These are phyloP conservation scores for Fissipunctia ypsillon DNA, from an alignment of 2,888 invertebrate genomes.

Conservation along the genomic window DNA sequence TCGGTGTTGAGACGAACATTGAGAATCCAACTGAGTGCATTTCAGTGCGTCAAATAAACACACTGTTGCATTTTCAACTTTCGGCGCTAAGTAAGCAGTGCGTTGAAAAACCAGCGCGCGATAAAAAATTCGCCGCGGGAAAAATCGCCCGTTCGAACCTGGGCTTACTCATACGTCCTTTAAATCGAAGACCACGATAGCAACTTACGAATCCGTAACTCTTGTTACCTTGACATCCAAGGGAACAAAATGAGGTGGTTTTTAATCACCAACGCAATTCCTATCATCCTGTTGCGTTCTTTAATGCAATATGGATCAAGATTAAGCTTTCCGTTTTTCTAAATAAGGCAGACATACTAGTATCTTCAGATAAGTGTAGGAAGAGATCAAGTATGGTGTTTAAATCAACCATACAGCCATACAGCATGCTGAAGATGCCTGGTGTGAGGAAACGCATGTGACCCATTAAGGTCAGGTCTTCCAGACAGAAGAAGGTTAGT, in stretches of 20 bases:
- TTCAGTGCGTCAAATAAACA: no score
- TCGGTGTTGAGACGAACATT: no score
- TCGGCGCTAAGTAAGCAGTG: no score
- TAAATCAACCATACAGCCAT: background rate
- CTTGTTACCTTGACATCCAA: background rate
- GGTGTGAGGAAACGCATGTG: background rate
- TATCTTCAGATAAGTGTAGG: background rate
- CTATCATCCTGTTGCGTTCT: background rate
- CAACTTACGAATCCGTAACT: background rate
- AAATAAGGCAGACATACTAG: background rate
- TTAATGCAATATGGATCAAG: no score
- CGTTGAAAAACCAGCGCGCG: no score
- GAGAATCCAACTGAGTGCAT: no score
- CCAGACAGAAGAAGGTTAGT: conserved; percentile 28
- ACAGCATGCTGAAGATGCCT: background rate
- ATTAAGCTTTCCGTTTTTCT: background rate
- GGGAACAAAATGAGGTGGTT: background rate
- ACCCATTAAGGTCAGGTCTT: background rate
- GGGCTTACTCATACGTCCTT: background rate
- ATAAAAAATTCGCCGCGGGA: no score
- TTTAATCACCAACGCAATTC: background rate
- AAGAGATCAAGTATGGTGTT: background rate
- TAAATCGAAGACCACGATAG: conserved; percentile 7
- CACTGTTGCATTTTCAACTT: no score
- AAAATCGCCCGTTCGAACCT: no score